Evolutionary conservation across 2,888 invertebrate genomes (phyloP).

Genomic region (Tiphia femorata): DNA sequence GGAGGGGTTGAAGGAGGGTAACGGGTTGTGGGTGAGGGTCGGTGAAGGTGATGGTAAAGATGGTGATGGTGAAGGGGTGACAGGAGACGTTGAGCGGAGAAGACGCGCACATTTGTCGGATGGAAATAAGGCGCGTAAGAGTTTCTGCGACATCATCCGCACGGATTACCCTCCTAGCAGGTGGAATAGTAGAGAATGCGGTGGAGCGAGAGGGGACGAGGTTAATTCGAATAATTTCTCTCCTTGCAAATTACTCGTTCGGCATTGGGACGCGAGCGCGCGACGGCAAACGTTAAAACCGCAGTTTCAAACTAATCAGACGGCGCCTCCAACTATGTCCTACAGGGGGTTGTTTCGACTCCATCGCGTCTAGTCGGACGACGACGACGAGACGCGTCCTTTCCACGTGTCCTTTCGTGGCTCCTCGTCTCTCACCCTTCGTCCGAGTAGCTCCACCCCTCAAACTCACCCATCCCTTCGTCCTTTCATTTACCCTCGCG

Average conservation of each 20-base stretch:
- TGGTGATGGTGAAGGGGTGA: neutral
- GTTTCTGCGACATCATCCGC: neutral
- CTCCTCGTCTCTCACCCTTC: too few species aligned
- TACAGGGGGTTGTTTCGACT: neutral
- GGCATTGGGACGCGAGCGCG: conserved; percentile 1
- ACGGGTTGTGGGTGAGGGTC: neutral
- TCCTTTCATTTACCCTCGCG: too few species aligned
- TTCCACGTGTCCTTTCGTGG: too few species aligned
- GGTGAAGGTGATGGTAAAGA: neutral
- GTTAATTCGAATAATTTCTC: conserved; percentile 12
- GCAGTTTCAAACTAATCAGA: conserved; percentile 37
- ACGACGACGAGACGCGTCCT: too few species aligned
- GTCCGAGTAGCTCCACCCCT: too few species aligned
- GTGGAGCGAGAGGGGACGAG: neutral
- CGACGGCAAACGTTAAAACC: conserved; percentile 31
- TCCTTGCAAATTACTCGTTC: conserved; percentile 1
- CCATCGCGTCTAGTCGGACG: neutral
- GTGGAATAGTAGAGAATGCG: neutral
- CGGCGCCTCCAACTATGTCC: conserved; percentile 25
- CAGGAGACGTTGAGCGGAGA: neutral
- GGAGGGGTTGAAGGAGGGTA: neutral
- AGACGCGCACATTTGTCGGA: neutral
- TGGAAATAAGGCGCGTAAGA: conserved; percentile 3
- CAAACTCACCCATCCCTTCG: too few species aligned
- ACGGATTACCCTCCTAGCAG: neutral